Base-by-base conservation (phyloP, 1,140 invertebrate species). In the Drosophila watanabei region DNA sequence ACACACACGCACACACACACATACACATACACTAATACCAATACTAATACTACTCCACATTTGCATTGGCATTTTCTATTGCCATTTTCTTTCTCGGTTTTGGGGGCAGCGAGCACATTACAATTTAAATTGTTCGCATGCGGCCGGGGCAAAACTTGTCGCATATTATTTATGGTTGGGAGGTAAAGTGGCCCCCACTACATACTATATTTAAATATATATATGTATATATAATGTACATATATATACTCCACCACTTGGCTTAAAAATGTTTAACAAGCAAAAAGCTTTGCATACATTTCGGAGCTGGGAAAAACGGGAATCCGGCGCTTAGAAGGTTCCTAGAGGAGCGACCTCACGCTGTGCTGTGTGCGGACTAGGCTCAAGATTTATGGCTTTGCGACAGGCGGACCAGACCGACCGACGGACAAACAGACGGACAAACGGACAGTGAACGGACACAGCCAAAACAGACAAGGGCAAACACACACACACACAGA, bases 101-200 rank as follows among this genome's bases (percentile, higher is more conserved):
- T 72, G 60, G 57, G 54, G 65, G 64, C 65, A 79, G 60, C 52
- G 51, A 57, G 64, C 58, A 75, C 72, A 89, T 84, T 78, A 81
- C 78, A 80, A 88, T 88, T 88, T 88, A 88, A 84, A 88, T 88
- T 78, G 81, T 89, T 89, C 66, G 83, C 83, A 86, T 87, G 75
- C 83, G 64, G 68, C 46, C 75, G 48, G 41, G 54, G 46, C 41
- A 71, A 80, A 87, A 79, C 70, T 76, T 89, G 85, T 88, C 85
- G 81, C 85, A 81, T 81, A 88, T 89, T 88, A 89, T 88, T 88
- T 88, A 88, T 85, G 69, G 59, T 58, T 56, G 33, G 33, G 32
- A 4, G 16, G 2, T 1, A 11, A 9, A 28, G n/a, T 3, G 4
- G 4, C 8, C 13, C 20, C 13, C 45, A 4, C 45, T 14, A 24